Evolutionary conservation across 2,888 invertebrate genomes (phyloP).

Genomic region (Drosophila crucigera): DNA sequence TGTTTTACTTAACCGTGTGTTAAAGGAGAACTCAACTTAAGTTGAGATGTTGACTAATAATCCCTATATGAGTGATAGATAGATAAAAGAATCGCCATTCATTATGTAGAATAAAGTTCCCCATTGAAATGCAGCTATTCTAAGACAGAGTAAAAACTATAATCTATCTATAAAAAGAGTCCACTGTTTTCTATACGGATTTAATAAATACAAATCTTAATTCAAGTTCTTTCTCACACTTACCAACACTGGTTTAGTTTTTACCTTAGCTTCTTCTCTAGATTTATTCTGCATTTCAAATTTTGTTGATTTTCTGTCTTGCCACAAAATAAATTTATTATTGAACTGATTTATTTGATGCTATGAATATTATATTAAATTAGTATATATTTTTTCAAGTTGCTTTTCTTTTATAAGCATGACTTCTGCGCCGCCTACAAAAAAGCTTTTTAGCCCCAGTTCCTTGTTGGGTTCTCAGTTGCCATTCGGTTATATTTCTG

Average conservation of each 20-base stretch:
- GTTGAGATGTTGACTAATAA: background rate
- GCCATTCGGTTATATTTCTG: conserved; percentile 10
- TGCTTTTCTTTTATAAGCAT: background rate
- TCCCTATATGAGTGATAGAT: background rate
- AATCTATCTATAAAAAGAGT: too few relatives aligned
- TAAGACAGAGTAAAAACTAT: too few relatives aligned
- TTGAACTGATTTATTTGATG: background rate
- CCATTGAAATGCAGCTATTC: too few relatives aligned
- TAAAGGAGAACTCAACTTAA: background rate
- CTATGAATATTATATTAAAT: background rate
- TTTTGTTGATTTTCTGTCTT: background rate
- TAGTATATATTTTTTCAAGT: background rate
- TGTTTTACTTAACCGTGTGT: background rate
- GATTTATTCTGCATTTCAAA: background rate
- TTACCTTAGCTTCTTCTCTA: background rate
- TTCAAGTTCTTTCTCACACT: too few relatives aligned
- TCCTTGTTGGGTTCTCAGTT: background rate
- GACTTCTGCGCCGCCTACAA: conserved; percentile 52
- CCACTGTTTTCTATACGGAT: too few relatives aligned
- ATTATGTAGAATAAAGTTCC: too few relatives aligned
- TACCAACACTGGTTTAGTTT: too few relatives aligned
- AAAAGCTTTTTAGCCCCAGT: conserved; percentile 10
- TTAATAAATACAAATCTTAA: too few relatives aligned
- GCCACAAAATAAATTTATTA: background rate
- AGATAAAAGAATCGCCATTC: background rate